Percentiles rank a stretch among this genome's conserved stretches.
Evolutionary conservation across 2,797 vertebrate genomes (phyloP).

Genomic region (Margarornis squamiger): DNA sequence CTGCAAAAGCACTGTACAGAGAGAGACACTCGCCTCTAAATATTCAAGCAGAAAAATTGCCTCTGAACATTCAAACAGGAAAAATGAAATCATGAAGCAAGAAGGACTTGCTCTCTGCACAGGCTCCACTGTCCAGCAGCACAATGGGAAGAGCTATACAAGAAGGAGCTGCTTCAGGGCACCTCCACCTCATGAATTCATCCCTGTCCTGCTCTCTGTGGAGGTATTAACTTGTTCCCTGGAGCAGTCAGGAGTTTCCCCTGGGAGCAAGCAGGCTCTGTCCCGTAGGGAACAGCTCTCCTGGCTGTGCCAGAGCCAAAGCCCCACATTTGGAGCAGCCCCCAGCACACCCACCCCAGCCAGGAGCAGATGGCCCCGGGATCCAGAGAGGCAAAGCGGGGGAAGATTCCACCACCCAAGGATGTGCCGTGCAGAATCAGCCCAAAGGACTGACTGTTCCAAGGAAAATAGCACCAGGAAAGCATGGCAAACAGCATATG

Average conservation of each 20-base stretch:
- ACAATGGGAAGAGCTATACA: rapidly evolving
- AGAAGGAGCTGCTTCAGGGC: background rate
- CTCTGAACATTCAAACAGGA: background rate
- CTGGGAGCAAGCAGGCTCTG: background rate
- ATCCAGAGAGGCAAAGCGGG: background rate
- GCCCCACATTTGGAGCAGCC: background rate
- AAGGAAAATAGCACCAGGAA: background rate
- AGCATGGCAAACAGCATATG: rapidly evolving
- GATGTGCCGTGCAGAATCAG: background rate
- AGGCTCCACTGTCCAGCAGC: background rate
- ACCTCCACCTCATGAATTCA: background rate
- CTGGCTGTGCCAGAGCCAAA: background rate
- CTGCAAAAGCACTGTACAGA: rapidly evolving
- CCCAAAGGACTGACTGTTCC: background rate
- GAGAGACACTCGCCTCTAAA: background rate
- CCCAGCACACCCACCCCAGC: background rate
- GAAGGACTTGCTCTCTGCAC: background rate
- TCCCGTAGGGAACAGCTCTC: background rate
- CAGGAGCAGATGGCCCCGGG: background rate
- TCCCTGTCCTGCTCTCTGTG: background rate
- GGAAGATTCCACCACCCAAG: background rate
- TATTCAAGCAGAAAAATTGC: background rate
- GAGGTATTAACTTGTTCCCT: background rate
- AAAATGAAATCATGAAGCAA: background rate
- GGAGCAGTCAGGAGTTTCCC: background rate